Evolutionary conservation across 2,888 invertebrate species (phyloP).

Genomic region (Plagiodera versicolora): DNA sequence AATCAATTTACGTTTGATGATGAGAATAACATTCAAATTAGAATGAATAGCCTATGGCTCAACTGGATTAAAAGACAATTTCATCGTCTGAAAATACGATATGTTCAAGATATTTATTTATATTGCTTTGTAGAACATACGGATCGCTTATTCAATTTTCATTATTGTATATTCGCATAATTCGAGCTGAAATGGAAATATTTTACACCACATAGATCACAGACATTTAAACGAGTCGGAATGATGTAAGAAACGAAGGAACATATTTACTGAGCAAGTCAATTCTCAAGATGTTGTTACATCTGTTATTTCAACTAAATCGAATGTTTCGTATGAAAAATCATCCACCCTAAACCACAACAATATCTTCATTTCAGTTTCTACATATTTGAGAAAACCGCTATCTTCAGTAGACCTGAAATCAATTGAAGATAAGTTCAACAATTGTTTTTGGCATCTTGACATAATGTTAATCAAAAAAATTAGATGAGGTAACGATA

Average conservation of each 20-base stretch:
- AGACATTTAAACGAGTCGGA: slow-evolving; percentile 14
- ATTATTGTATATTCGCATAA: slow-evolving; percentile 5
- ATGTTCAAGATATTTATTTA: background rate
- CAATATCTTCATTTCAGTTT: too few relatives aligned
- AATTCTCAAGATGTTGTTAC: too few relatives aligned
- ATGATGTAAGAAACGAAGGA: slow-evolving; percentile 18
- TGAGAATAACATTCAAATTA: background rate
- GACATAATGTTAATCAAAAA: too few relatives aligned
- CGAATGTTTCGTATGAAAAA: too few relatives aligned
- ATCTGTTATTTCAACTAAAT: too few relatives aligned
- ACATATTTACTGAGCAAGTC: too few relatives aligned
- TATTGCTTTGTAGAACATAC: background rate
- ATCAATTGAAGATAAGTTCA: too few relatives aligned
- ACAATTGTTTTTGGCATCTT: too few relatives aligned
- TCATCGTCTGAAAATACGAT: background rate
- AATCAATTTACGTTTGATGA: background rate
- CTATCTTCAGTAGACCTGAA: too few relatives aligned
- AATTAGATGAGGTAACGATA: too few relatives aligned
- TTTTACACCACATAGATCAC: slow-evolving; percentile 19
- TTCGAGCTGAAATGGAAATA: slow-evolving; percentile 14
- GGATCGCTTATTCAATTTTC: background rate
- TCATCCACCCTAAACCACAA: too few relatives aligned
- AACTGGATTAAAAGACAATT: background rate
- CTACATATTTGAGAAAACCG: too few relatives aligned
- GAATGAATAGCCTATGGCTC: background rate